Conservation (phyloP, 2,797 vertebrate genomes). For the Aplochiton taeniatus region DNA sequence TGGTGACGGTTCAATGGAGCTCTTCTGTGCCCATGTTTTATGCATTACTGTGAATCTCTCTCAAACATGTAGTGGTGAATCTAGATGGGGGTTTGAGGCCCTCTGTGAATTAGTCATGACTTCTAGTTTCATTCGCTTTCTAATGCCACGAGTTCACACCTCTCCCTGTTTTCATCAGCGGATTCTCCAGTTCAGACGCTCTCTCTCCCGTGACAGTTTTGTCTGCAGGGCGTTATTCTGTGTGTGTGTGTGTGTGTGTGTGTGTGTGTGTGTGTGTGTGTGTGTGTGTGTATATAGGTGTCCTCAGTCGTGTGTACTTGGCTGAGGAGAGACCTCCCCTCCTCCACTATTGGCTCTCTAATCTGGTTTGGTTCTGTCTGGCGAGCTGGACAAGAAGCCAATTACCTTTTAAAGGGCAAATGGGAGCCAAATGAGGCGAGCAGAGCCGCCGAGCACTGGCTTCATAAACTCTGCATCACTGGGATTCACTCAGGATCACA, state of each 20-base stretch:
- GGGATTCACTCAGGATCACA: background rate
- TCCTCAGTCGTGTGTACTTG: slow-evolving; percentile 33
- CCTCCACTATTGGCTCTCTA: slow-evolving; percentile 59
- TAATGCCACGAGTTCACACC: too few relatives aligned
- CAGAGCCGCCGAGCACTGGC: slow-evolving; percentile 53
- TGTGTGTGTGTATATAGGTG: slow-evolving; percentile 1
- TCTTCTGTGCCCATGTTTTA: too few relatives aligned
- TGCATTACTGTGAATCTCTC: too few relatives aligned
- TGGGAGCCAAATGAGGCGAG: slow-evolving; percentile 62
- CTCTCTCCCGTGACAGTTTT: slow-evolving; percentile 24
- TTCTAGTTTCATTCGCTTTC: too few relatives aligned
- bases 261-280: slow-evolving; percentile 20
- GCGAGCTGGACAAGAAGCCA: slow-evolving; percentile 74
- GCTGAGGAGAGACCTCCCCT: slow-evolving; percentile 44
- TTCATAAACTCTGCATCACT: slow-evolving; percentile 37
- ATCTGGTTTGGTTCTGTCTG: slow-evolving; percentile 79
- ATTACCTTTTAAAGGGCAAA: slow-evolving; percentile 81
- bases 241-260: slow-evolving; percentile 12
- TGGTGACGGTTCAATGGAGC: too few relatives aligned
- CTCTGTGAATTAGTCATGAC: too few relatives aligned
- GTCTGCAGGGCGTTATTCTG: background rate
- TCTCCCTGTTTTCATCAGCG: too few relatives aligned
- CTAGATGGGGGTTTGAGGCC: too few relatives aligned
- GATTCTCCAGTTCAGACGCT: background rate
- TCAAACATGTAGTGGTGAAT: too few relatives aligned